Evolutionary conservation across 2,113 vertebrate species (phyloP), one percentile per base, ranked within the genome.

Genomic region (Conger conger): DNA sequence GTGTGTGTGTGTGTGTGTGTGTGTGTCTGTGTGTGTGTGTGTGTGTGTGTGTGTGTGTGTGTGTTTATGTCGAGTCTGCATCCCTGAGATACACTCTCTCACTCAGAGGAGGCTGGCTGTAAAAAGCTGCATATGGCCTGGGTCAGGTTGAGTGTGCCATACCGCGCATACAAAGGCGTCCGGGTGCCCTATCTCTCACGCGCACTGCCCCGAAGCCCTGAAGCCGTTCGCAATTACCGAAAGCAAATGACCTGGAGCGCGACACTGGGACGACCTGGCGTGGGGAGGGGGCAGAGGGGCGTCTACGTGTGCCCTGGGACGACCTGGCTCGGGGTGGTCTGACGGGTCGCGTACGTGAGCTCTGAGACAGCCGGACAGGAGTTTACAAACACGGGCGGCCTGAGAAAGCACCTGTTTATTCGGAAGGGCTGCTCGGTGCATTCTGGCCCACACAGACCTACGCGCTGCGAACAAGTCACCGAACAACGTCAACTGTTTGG

Each of bases 351-450:
- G 57, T 50, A 50, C 37, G 81, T 40, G 45, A 0, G 18, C 35
- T 73, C 20, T 8, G 73, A 23, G 20, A 36, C 4, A 23, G 20
- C 18, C 33, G 16, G 76, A 84, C 45, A 33, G 76, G 18, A 17
- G 76, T 53, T 79, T 79, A 77, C 76, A 77, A 84, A 84, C 76
- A 84, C 60, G 35, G 73, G 42, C 30, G 76, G 33, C 33, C 3
- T 84, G 83, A 84, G 77, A 33, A 37, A 79, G 42, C 35, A 20
- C 35, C 50, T 78, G 76, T 84, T 84, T 84, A 84, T 84, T 15
- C 73, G 23, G 73, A 42, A 23, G 35, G 18, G 9, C 68, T 13
- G n/a, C 83, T 50, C 76, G 4, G 27, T 7, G n/a, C 6, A 23
- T 63, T 63, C 57, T 23, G 3, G 3, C 3, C 57, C 18, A 27